Evolutionary conservation across 2,113 vertebrate genomes (phyloP).

Genomic region (Silurus meridionalis): DNA sequence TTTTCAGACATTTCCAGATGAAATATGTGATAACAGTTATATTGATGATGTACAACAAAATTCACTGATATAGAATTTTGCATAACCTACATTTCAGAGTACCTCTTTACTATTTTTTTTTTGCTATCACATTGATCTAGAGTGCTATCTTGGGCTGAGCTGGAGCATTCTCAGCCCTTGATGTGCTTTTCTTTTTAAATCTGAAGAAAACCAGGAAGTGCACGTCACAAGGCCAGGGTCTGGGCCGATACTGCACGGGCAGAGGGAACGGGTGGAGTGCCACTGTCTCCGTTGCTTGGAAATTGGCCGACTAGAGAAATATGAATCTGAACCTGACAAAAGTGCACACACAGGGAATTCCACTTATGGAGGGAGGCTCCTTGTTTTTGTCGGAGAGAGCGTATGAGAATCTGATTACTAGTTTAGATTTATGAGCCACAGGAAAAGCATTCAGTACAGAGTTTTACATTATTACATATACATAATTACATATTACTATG

Average conservation of each 20-base stretch:
- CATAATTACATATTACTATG: too few species aligned
- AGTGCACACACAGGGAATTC: constrained; percentile 52
- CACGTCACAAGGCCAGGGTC: constrained; percentile 56
- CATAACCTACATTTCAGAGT: not conserved
- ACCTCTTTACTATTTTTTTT: not conserved
- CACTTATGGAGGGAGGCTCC: constrained; percentile 43
- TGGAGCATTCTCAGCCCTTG: constrained; percentile 36
- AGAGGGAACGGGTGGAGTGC: constrained; percentile 67
- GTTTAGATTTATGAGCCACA: constrained; percentile 13
- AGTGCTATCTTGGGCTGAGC: constrained; percentile 17
- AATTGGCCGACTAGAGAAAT: constrained; percentile 65
- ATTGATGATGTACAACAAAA: not conserved
- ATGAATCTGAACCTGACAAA: constrained; percentile 47
- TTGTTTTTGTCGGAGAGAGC: constrained; percentile 43
- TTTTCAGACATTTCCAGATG: not conserved
- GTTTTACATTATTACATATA: not conserved
- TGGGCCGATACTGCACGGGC: constrained; percentile 60
- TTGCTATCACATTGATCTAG: constrained; percentile 9
- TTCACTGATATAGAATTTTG: too few species aligned
- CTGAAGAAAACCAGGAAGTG: constrained; percentile 66
- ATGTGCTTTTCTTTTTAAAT: constrained; percentile 56
- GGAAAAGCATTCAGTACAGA: not conserved
- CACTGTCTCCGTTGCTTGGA: constrained; percentile 64
- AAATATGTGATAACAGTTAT: not conserved
- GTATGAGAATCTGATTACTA: constrained; percentile 27